Base-by-base conservation (phyloP, 2,888 invertebrate genomes). In the Mesorhabditis sp. region DNA sequence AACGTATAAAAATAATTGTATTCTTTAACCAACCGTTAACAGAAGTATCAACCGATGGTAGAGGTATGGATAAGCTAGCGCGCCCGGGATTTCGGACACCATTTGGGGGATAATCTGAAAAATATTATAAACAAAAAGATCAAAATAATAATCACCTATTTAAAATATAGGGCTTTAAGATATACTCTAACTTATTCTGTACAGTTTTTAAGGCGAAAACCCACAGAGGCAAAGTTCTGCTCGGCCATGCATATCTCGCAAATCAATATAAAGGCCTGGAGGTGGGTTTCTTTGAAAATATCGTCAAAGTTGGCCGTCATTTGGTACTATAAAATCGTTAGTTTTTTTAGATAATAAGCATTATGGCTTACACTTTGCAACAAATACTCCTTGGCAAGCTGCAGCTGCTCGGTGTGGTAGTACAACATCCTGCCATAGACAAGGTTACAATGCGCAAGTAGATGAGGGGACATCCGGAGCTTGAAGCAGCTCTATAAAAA, bases 401-500 rank as follows among this genome's bases (percentile, higher is more conserved):
- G 10, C 2, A 50, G 2, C n/a, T 50, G 58, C 7, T 50, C 58
- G 10, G 58, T 50, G 58, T 50, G 58, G n/a, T 13, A 50, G n/a
- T 50, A 50, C 10, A 50, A n/a, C 58, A 50, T 50, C n/a, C n/a
- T 50, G 0, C 58, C 58, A n/a, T 50, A 50, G 58, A 50, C 58
- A 10, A 50, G n/a, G n/a, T 50, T 10, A 50, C 58, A 50, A 50
- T 50, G 58, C 10, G 58, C 58, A 2, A 50, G 58, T n/a, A 50
- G n/a, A 13, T 50, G 58, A 10, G 58, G 7, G 58, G 58, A 50
- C 58, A 50, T 50, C 2, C n/a, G 58, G 2, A 13, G 58, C 2
- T 50, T 50, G 58, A 50, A 50, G 58, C 58, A 50, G 58, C 58
- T 50, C 58, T 50, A n/a, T 13, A 50, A 10, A 50, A 50, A 50